Evolutionary conservation across 2,888 invertebrate species (phyloP).

Genomic region (Stenoptilia bipunctidactyla): DNA sequence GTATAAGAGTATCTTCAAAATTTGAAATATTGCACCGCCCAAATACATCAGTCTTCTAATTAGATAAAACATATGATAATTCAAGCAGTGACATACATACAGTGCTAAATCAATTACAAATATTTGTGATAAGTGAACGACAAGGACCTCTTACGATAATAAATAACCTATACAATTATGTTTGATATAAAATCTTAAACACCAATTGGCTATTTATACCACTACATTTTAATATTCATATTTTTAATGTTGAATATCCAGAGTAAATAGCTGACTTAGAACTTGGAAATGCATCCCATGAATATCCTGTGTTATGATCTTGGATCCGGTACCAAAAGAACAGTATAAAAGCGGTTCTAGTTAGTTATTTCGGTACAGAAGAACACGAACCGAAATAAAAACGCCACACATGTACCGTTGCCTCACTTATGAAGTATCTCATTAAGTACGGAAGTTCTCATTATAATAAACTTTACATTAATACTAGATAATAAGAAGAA

Average conservation of each 20-base stretch:
- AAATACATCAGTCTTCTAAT: conserved; percentile 50
- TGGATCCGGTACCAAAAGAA: no score
- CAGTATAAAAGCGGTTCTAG: no score
- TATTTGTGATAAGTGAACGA: background rate
- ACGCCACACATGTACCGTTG: no score
- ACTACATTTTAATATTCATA: background rate
- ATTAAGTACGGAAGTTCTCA: no score
- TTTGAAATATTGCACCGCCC: conserved; percentile 59
- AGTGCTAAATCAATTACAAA: background rate
- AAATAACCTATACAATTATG: background rate
- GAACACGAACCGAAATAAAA: no score
- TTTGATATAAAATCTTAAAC: background rate
- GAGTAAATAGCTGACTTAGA: no score
- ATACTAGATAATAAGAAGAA: no score
- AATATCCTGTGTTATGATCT: no score
- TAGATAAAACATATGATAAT: conserved; percentile 6
- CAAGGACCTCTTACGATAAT: background rate
- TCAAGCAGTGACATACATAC: conserved; percentile 11
- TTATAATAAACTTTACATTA: no score
- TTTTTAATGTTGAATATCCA: background rate
- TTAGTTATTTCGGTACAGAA: no score
- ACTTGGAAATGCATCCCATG: no score
- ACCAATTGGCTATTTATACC: background rate
- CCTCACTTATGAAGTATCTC: no score
- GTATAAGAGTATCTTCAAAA: background rate